A percentile compares a stretch with the other conserved stretches of the same genome.
Evolutionary conservation across 2,113 vertebrate species (phyloP).

Genomic region (Ia io): DNA sequence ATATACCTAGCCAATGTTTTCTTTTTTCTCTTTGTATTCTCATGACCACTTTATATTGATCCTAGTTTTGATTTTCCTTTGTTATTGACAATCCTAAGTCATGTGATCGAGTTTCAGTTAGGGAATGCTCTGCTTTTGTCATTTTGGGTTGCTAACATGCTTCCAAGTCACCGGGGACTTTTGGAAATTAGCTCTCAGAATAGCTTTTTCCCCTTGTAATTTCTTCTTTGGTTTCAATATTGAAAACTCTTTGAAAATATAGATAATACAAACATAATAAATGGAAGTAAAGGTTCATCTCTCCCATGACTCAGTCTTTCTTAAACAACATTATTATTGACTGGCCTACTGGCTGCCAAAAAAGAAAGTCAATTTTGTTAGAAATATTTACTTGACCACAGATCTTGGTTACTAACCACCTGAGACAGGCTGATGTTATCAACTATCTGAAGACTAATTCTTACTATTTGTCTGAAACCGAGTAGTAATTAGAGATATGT

Average conservation of each 20-base stretch:
- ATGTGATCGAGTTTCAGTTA: background rate
- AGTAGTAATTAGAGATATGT: conserved; percentile 77
- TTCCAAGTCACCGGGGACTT: conserved; percentile 47
- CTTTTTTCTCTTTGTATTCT: background rate
- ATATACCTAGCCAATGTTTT: background rate
- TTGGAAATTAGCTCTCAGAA: conserved; percentile 21
- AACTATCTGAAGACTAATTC: conserved; percentile 83
- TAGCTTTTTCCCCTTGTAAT: conserved; percentile 51
- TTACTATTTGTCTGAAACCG: conserved; percentile 81
- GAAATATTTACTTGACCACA: conserved; percentile 81
- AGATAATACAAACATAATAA: conserved; percentile 88
- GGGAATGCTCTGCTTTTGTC: background rate
- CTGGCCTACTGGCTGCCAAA: conserved; percentile 87
- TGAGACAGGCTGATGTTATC: conserved; percentile 83
- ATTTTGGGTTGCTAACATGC: conserved; percentile 36
- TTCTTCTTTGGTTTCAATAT: conserved; percentile 64
- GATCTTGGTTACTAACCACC: conserved; percentile 80
- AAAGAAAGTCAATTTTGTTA: conserved; percentile 87
- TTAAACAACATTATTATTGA: conserved; percentile 91
- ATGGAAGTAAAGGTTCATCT: conserved; percentile 83
- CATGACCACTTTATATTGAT: background rate
- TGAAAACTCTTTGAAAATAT: conserved; percentile 81
- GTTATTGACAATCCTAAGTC: background rate
- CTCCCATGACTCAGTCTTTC: conserved; percentile 84
- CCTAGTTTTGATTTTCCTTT: background rate